phyloP scores from a whole-genome alignment of 2,888 invertebrate genomes.

The Pocota personata region DNA sequence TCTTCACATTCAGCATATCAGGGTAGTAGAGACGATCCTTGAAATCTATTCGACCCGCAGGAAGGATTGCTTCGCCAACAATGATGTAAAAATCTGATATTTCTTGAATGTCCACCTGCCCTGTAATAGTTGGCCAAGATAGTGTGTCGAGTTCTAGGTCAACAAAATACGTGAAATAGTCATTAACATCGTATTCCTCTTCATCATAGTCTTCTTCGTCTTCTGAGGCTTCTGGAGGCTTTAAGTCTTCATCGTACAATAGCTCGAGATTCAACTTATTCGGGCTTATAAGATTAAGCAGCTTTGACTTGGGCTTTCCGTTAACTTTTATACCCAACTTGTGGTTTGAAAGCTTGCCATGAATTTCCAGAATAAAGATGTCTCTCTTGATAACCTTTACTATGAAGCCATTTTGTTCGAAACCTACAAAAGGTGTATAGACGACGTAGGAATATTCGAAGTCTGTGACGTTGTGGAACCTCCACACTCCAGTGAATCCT shows the following conservation, averaged over 20 bases:
- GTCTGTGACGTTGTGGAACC: slow-evolving; percentile 84
- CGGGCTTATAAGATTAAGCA: slow-evolving; percentile 79
- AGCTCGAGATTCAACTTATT: slow-evolving; percentile 78
- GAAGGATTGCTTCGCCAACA: slow-evolving; percentile 83
- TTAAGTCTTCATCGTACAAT: slow-evolving; percentile 81
- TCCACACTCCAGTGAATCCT: slow-evolving; percentile 92
- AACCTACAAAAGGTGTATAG: slow-evolving; percentile 90
- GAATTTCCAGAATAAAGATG: slow-evolving; percentile 88
- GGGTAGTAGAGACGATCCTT: slow-evolving; percentile 85
- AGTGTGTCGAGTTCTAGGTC: slow-evolving; percentile 85
- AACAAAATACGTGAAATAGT: slow-evolving; percentile 84
- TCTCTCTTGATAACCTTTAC: slow-evolving; percentile 86
- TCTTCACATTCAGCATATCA: slow-evolving; percentile 83
- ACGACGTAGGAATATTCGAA: slow-evolving; percentile 91
- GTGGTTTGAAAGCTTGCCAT: slow-evolving; percentile 87
- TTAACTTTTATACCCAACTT: slow-evolving; percentile 84
- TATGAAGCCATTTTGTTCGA: slow-evolving; percentile 90
- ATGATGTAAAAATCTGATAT: slow-evolving; percentile 83
- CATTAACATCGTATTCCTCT: slow-evolving; percentile 81
- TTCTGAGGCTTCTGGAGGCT: slow-evolving; percentile 75
- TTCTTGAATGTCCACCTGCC: slow-evolving; percentile 84
- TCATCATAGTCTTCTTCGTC: slow-evolving; percentile 78
- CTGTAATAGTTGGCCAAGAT: slow-evolving; percentile 85
- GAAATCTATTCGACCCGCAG: slow-evolving; percentile 84
- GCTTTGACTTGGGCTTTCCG: slow-evolving; percentile 80